Base-by-base conservation (phyloP, 2,888 invertebrate species). In the Operophtera brumata region DNA sequence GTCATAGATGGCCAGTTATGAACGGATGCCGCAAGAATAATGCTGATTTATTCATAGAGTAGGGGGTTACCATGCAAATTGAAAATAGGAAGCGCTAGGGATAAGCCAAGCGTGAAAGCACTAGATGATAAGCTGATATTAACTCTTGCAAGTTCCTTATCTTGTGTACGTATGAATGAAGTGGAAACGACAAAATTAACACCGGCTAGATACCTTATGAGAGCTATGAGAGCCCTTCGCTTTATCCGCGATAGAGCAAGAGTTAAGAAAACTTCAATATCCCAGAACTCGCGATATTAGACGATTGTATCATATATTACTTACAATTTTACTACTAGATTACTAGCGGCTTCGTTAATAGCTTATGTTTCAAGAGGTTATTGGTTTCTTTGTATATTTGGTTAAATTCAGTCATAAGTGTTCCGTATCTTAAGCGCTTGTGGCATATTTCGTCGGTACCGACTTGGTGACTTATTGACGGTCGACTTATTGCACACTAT, bases 21-120 rank as follows among this genome's bases (percentile, higher is more conserved):
- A 54, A 50, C 50, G 54, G 45, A 39, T 47, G 47, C 39, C 45
- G 47, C 47, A 54, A 36, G 36, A 50, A 53, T 45, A 49, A 59
- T 61, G 59, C 44, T 61, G 57, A 60, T 62, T 58, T 64, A 61
- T 64, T 64, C 59, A 64, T 56, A 45, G 52, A 58, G 44, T 45
- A 57, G 45, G 47, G n/a, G 58, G 56, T 58, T 59, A 48, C 45
- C 54, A 62, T 62, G 64, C 62, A 61, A 45, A 56, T 43, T 47
- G 47, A 47, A 50, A 48, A 49, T 59, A 57, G 57, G 55, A 61
- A 53, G 56, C 46, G 46, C 45, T 11, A 41, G 54, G 57, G 43
- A 50, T 58, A 51, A 57, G 47, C 54, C 52, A 57, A 54, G 47
- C 51, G 43, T 47, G 47, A 46, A 53, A 39, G 42, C 59, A 41